phyloP scores from a whole-genome alignment of 2,797 vertebrate genomes.

The Melanotaenia parkinsoni region DNA sequence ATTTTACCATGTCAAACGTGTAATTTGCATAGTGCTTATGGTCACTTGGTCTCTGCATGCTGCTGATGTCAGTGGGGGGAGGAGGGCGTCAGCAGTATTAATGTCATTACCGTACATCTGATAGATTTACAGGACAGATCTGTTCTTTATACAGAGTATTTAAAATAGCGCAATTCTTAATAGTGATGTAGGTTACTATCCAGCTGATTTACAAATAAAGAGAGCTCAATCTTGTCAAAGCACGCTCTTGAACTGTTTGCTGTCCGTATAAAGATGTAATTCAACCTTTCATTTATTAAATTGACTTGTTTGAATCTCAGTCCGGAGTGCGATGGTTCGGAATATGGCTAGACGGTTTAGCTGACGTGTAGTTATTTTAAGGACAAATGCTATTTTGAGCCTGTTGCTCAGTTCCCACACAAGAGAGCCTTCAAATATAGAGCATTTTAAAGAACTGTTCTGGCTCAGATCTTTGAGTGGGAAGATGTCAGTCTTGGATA shows the following conservation, averaged over 20 bases:
- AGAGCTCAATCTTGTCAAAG: not conserved
- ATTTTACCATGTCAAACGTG: not conserved
- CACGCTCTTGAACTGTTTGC: not conserved
- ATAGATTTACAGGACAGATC: conserved; percentile 8
- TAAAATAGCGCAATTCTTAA: not conserved
- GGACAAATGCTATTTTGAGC: conserved; percentile 24
- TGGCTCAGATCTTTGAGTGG: not conserved
- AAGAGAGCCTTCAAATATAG: not conserved
- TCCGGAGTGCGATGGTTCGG: not conserved
- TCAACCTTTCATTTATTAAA: not conserved
- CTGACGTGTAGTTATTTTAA: conserved; percentile 15
- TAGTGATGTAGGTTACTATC: not conserved
- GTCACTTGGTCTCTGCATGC: conserved; percentile 35
- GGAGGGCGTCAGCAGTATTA: conserved; percentile 48
- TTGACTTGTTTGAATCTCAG: not conserved
- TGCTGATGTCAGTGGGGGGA: conserved; percentile 32
- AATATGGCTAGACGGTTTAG: not conserved
- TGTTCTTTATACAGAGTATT: not conserved
- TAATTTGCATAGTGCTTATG: conserved; percentile 53
- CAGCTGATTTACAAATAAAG: not conserved
- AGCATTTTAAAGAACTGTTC: conserved; percentile 3
- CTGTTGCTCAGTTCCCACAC: conserved; percentile 12
- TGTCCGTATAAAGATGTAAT: not conserved
- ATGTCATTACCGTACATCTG: conserved; percentile 14
- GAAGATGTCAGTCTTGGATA: not conserved